Base-by-base conservation (phyloP, 2,888 invertebrate species). In the Watsonalla cultraria region DNA sequence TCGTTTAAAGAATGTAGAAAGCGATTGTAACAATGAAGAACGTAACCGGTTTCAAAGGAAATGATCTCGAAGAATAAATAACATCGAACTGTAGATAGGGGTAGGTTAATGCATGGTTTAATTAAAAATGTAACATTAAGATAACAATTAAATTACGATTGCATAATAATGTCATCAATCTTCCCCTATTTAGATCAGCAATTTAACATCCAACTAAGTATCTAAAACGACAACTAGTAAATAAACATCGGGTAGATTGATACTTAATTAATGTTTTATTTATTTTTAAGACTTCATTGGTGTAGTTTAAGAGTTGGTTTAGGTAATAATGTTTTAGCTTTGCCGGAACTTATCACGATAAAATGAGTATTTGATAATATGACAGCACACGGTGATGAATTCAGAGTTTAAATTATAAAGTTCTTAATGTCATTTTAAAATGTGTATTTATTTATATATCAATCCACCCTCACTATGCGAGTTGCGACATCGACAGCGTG, bases 401-500 rank as follows among this genome's bases (percentile, higher is more conserved):
- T 24, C 24, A 1, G 24, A 24, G 24, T n/a, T n/a, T n/a, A n/a
- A n/a, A n/a, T n/a, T n/a, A n/a, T n/a, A n/a, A n/a, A n/a, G n/a
- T n/a, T n/a, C n/a, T n/a, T 24, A 24, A 24, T 24, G 15, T 52
- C 33, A 35, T 51, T 35, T 34, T 15, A 49, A 46, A 49, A 51
- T 46, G 33, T 48, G 24, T 46, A 62, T 56, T 64, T 60, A 66
- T 24, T 24, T 24, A 24, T 24, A 77, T 77, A 87, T 88, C 87
- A 89, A 86, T 86, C 83, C 76, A 82, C 82, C 82, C 82, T 80
- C 67, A 71, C 72, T 70, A 69, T 66, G 75, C 83, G 86, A 86
- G 74, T 78, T 78, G 79, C 74, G 76, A 86, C 82, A 87, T 73
- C 71, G 78, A 83, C 77, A 83, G 89, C 86, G 84, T 81, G 77